A percentile compares a stretch with the other conserved stretches of the same genome.
Conservation (phyloP, 2,113 vertebrate genomes). For the Salvelinus namaycush region DNA sequence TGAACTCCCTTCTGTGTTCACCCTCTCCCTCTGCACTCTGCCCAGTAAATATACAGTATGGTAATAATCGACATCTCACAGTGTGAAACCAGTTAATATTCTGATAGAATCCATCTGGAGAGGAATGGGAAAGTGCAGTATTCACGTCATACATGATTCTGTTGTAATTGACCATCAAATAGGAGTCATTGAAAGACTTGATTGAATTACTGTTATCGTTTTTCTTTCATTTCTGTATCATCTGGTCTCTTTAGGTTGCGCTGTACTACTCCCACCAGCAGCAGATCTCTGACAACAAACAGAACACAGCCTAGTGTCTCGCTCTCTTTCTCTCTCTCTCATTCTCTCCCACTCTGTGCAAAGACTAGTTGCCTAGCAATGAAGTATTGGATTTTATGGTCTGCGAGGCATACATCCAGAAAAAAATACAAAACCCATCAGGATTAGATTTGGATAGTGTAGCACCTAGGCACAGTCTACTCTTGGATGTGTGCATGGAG, state of each 20-base stretch:
- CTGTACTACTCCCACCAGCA: slow-evolving; percentile 62
- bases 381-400: slow-evolving; percentile 75
- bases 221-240: background rate
- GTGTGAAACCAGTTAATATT: slow-evolving; percentile 36
- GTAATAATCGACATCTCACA: slow-evolving; percentile 34
- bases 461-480: slow-evolving; percentile 42
- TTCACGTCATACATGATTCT: slow-evolving; percentile 35
- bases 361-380: slow-evolving; percentile 83
- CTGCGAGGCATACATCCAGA: slow-evolving; percentile 66
- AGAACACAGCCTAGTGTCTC: slow-evolving; percentile 18
- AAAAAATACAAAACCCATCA: slow-evolving; percentile 56
- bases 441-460: slow-evolving; percentile 62
- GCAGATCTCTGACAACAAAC: slow-evolving; percentile 45
- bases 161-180: background rate
- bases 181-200: background rate
- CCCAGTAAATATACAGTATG: slow-evolving; percentile 55
- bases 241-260: slow-evolving; percentile 60
- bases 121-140: background rate
- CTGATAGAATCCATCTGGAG: slow-evolving; percentile 8
- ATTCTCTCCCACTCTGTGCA: slow-evolving; percentile 47
- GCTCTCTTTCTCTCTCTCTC: background rate
- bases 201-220: background rate
- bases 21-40: slow-evolving; percentile 35
- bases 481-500: slow-evolving; percentile 38
- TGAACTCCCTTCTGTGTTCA: slow-evolving; percentile 50